These are phyloP conservation scores for Steromphala cineraria DNA, from an alignment of 2,888 invertebrate species.

Conservation along the genomic window DNA sequence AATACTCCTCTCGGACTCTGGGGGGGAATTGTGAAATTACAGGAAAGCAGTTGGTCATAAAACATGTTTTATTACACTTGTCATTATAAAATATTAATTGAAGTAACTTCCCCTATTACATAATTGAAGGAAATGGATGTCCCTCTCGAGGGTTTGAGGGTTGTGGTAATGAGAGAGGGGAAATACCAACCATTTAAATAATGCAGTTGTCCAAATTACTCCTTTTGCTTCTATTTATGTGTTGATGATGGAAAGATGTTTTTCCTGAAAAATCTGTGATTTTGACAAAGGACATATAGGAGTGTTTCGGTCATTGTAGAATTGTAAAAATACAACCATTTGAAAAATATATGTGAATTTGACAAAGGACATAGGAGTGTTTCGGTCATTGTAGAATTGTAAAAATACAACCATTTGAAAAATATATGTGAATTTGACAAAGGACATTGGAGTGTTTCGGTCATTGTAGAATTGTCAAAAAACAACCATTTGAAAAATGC, in stretches of 20 bases:
- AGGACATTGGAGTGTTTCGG: neutral
- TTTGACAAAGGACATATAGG: no score
- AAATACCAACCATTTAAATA: neutral
- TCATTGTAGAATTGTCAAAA: neutral
- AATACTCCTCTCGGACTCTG: neutral
- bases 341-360: no score
- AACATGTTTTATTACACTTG: neutral
- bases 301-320: no score
- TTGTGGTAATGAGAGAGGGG: neutral
- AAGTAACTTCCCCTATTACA: neutral
- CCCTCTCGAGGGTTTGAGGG: neutral
- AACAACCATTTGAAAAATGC: neutral
- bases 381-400: no score
- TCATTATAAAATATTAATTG: constrained; percentile 1
- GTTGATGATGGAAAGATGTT: no score
- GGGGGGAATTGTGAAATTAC: neutral
- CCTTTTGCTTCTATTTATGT: no score
- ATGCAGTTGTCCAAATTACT: neutral
- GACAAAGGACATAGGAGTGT: no score
- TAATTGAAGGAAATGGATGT: neutral
- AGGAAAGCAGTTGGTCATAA: neutral
- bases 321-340: no score
- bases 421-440: no score
- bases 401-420: no score
- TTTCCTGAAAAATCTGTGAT: no score